Evolutionary conservation across 2,113 vertebrate genomes (phyloP).

Genomic region (Aspiorhynchus laticeps): DNA sequence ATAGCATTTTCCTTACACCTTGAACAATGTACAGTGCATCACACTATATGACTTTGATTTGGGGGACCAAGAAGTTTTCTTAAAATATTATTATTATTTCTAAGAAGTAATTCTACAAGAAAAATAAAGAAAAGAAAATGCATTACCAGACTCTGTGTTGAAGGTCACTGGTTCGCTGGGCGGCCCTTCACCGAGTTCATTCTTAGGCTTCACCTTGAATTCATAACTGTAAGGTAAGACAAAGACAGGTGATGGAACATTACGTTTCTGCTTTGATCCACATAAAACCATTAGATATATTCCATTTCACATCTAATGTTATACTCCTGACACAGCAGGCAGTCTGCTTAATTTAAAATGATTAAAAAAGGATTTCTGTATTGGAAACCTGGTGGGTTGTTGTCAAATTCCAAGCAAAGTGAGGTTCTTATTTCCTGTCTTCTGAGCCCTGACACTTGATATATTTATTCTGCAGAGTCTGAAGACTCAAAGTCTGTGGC

Average conservation of each 20-base stretch:
- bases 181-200: constrained; percentile 87
- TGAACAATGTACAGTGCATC: too few species aligned
- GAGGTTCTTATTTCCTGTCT: constrained; percentile 31
- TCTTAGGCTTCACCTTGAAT: constrained; percentile 91
- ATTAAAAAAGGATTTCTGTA: constrained; percentile 41
- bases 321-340: not conserved
- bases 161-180: constrained; percentile 85
- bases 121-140: constrained; percentile 1
- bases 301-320: not conserved
- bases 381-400: constrained; percentile 35
- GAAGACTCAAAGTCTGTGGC: constrained; percentile 24
- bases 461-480: constrained; percentile 45
- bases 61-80: not conserved
- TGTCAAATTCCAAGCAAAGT: constrained; percentile 18
- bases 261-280: not conserved
- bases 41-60: not conserved
- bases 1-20: too few species aligned
- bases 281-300: constrained; percentile 13
- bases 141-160: constrained; percentile 92
- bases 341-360: constrained; percentile 11
- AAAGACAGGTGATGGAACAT: constrained; percentile 17
- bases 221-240: constrained; percentile 81
- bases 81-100: too few species aligned
- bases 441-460: constrained; percentile 49
- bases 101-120: not conserved